phyloP scores from a whole-genome alignment of 2,888 invertebrate genomes.

The Drosophila maculinotata region DNA sequence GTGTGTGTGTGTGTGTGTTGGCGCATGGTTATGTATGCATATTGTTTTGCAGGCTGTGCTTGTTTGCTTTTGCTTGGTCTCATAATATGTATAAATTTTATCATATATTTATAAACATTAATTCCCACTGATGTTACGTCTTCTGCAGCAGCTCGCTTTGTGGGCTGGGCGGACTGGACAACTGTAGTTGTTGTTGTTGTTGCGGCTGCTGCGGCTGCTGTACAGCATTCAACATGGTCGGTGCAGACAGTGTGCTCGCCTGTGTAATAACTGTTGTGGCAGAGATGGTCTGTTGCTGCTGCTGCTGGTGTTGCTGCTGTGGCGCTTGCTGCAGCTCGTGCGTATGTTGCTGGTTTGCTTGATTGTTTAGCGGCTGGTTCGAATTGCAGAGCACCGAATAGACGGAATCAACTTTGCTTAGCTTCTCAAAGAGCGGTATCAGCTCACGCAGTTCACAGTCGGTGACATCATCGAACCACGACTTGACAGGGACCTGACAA shows the following conservation, averaged over 20 bases:
- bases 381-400: conserved; percentile 97
- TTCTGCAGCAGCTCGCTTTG: conserved; percentile 84
- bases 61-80: conserved; percentile 70
- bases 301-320: conserved; percentile 72
- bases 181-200: conserved; percentile 63
- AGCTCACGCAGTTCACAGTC: conserved; percentile 98
- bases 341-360: conserved; percentile 73
- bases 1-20: conserved; percentile 23
- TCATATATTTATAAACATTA: conserved; percentile 85
- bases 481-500: conserved; percentile 96
- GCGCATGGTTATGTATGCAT: conserved; percentile 30
- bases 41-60: conserved; percentile 56
- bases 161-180: conserved; percentile 84
- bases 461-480: conserved; percentile 99
- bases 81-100: conserved; percentile 78
- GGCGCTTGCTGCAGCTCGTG: conserved; percentile 66
- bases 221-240: conserved; percentile 77
- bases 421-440: conserved; percentile 98
- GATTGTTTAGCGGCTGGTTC: conserved; percentile 90
- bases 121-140: conserved; percentile 86
- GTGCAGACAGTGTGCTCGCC: conserved; percentile 82
- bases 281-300: conserved; percentile 82
- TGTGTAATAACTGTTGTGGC: conserved; percentile 84
- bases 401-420: conserved; percentile 98
- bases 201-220: conserved; percentile 40